These are phyloP conservation scores for Chauna torquata DNA, from an alignment of 2,113 vertebrate genomes.

Conservation along the genomic window DNA sequence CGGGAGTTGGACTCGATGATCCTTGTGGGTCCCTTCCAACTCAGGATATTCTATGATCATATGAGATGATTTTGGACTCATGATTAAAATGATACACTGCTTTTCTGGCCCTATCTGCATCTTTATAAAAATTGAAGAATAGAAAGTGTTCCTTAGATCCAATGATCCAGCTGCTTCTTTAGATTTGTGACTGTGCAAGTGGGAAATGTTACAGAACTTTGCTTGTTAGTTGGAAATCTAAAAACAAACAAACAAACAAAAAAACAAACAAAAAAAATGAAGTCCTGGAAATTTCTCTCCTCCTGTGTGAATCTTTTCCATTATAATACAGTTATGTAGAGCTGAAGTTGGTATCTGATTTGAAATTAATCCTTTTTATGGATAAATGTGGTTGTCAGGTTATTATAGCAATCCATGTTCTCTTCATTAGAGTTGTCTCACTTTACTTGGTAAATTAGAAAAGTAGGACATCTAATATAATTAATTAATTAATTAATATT, in stretches of 20 bases:
- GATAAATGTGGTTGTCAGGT: not conserved
- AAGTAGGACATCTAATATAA: not conserved
- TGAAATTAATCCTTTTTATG: not conserved
- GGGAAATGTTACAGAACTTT: not conserved
- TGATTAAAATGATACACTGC: not conserved
- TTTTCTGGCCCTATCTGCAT: not conserved
- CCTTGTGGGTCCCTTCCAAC: too few species aligned
- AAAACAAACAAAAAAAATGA: too few species aligned
- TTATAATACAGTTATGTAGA: not conserved
- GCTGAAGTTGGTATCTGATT: not conserved
- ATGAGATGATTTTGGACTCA: not conserved
- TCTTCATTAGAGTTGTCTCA: not conserved
- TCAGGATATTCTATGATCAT: too few species aligned
- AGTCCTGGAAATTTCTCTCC: not conserved
- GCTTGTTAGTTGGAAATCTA: not conserved
- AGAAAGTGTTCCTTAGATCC: not conserved
- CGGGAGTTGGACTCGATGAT: too few species aligned
- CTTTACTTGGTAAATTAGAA: not conserved
- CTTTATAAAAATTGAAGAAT: not conserved
- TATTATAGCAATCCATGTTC: not conserved
- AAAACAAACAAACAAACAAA: not conserved
- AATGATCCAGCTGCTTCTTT: not conserved
- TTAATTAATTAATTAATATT: too few species aligned
- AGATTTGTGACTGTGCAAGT: not conserved
- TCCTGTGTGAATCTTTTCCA: not conserved